These are phyloP conservation scores for Neuroterus valhalla DNA, from an alignment of 1,140 invertebrate species.

Conservation along the genomic window DNA sequence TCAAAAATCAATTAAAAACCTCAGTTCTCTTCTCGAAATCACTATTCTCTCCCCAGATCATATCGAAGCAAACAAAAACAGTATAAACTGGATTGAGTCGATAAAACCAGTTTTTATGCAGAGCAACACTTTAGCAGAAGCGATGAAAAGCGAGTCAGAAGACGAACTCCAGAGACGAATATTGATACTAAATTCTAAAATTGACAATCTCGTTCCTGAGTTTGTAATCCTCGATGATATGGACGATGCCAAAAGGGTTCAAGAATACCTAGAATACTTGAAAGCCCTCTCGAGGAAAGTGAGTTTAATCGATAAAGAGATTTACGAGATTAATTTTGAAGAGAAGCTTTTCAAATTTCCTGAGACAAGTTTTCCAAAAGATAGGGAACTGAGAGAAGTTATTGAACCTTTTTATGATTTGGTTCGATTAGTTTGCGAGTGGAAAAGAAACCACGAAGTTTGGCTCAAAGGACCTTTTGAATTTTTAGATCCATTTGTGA, in stretches of 20 bases:
- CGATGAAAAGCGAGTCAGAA: slow-evolving; percentile 79
- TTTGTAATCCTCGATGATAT: slow-evolving; percentile 71
- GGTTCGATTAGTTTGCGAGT: slow-evolving; percentile 75
- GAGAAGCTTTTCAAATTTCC: slow-evolving; percentile 83
- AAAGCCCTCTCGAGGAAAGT: slow-evolving; percentile 77
- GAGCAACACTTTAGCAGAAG: slow-evolving; percentile 77
- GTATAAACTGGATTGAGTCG: slow-evolving; percentile 73
- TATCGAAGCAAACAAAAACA: slow-evolving; percentile 67
- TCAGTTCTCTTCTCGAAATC: slow-evolving; percentile 69
- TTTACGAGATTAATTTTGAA: slow-evolving; percentile 81
- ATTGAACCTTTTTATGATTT: slow-evolving; percentile 70
- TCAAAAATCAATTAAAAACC: slow-evolving; percentile 62
- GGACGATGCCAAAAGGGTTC: slow-evolving; percentile 67
- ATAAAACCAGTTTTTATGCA: slow-evolving; percentile 74
- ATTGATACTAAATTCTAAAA: slow-evolving; percentile 75
- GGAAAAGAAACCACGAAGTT: slow-evolving; percentile 79
- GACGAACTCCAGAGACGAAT: slow-evolving; percentile 76
- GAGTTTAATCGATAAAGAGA: slow-evolving; percentile 74
- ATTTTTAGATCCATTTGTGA: slow-evolving; percentile 76
- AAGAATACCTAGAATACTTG: slow-evolving; percentile 73
- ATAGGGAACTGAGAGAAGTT: slow-evolving; percentile 75
- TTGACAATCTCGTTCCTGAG: slow-evolving; percentile 77
- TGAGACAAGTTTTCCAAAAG: slow-evolving; percentile 79
- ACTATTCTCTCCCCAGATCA: slow-evolving; percentile 69
- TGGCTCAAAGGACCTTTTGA: slow-evolving; percentile 84